Evolutionary conservation across 2,888 invertebrate genomes (phyloP), one percentile per base, ranked within the genome.

Genomic region (Dolichopus griseipennis): DNA sequence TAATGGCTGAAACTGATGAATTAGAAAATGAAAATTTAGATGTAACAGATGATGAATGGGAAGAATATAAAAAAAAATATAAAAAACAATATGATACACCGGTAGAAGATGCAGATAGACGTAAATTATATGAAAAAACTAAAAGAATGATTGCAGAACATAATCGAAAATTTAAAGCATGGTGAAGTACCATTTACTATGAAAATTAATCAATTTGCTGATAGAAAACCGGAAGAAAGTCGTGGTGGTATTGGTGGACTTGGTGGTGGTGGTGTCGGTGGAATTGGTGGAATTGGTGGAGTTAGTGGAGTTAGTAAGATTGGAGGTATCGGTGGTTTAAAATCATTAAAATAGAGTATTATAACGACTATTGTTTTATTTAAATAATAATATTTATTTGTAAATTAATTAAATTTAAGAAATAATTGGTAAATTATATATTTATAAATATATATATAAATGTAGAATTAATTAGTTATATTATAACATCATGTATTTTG

Each of bases 51-150:
- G 72, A 76, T 65, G 79, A 79, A 70, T 79, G 79, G 79, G 70
- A 72, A 41, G 74, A 77, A 12, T 79, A 72, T 68, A 79, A 79
- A 78, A 67, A 71, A 0, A 74, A 76, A 66, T 77, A 76, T 66
- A 72, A 75, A 9, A 70, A 72, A 67, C 52, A 33, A 12, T 72
- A 71, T 43, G 63, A 52, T 12, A 5, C 5, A 27, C 2, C 5
- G 2, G 27, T 27, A 4, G 27, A 27, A 27, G 34, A 64, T 10
- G 69, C 70, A 20, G 72, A 72, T 22, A 68, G 75, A 33, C 69
- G 66, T 22, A 65, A 68, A 5, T 71, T 73, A 62, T 75, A 71
- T 63, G 20, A 70, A 33, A 69, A 71, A 52, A 71, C 69, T 37
- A 69, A 71, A 61, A 69, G 68, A 65, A 71, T 65, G 62, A 71